A percentile compares a stretch with the other conserved stretches of the same genome.
Evolutionary conservation across 2,888 invertebrate genomes (phyloP).

Genomic region (Galerucella nymphaeae): DNA sequence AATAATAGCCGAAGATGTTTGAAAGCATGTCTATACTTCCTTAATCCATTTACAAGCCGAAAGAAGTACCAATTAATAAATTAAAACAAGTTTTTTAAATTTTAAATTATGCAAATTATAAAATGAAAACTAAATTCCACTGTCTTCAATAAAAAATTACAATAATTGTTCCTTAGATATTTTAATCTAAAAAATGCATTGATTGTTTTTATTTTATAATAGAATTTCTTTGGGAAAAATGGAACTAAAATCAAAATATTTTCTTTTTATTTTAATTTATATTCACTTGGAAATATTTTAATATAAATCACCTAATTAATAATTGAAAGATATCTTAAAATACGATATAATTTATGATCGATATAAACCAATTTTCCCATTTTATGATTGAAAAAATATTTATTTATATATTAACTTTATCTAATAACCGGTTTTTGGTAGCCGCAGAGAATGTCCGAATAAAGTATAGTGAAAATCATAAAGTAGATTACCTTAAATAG

Average conservation of each 20-base stretch:
- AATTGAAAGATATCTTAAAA: too few species aligned
- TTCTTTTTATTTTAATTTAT: too few species aligned
- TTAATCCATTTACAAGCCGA: constrained; percentile 7
- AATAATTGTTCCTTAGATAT: background rate
- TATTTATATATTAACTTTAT: background rate
- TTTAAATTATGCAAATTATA: constrained; percentile 5
- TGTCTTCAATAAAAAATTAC: background rate
- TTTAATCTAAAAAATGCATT: too few species aligned
- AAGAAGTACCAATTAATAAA: background rate
- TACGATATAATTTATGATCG: too few species aligned
- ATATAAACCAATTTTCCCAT: too few species aligned
- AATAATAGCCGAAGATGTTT: background rate
- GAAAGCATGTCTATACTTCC: background rate
- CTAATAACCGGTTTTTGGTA: background rate
- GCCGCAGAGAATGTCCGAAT: background rate
- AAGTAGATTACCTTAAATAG: constrained; percentile 5
- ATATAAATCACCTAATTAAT: too few species aligned
- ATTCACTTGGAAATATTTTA: too few species aligned
- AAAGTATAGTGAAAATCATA: background rate
- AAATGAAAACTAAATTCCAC: background rate
- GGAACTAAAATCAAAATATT: too few species aligned
- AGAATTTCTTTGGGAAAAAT: too few species aligned
- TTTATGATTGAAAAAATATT: too few species aligned
- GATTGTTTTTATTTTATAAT: background rate
- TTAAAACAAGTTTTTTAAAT: background rate